Evolutionary conservation across 2,797 vertebrate genomes (phyloP).

Genomic region (Melanogrammus aeglefinus): DNA sequence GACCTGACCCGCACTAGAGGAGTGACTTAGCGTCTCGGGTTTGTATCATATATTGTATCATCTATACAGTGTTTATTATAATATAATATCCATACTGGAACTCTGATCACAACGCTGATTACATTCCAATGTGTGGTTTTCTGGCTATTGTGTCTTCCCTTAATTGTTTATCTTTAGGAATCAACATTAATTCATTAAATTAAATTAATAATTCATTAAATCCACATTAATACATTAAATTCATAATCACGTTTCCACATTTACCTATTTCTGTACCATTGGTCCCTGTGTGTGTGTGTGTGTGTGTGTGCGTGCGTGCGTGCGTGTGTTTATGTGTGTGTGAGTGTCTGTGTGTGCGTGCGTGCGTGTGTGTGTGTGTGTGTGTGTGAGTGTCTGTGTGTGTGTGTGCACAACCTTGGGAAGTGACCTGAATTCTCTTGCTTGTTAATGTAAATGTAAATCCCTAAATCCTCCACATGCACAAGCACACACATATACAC

Average conservation of each 20-base stretch:
- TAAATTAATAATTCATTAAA: not conserved
- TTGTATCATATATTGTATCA: not conserved
- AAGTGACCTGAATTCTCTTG: not conserved
- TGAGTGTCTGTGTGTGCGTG: not conserved
- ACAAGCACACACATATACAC: not conserved
- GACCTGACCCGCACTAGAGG: slow-evolving; percentile 51
- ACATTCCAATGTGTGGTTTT: not conserved
- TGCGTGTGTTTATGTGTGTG: not conserved
- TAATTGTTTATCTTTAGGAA: not conserved
- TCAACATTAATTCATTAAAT: not conserved
- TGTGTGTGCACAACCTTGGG: not conserved
- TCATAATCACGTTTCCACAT: not conserved
- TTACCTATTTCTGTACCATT: not conserved
- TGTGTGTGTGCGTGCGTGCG: not conserved
- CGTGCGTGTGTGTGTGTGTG: not conserved
- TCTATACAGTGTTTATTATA: not conserved
- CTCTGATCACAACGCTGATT: not conserved
- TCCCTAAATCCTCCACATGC: not conserved
- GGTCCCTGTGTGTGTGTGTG: not conserved
- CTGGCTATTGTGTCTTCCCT: not conserved
- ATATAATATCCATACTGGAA: not conserved
- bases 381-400: not conserved
- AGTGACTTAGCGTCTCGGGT: slow-evolving; percentile 40
- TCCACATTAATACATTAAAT: not conserved
- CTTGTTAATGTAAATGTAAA: slow-evolving; percentile 3